Percentiles rank a stretch among this genome's conserved stretches.
phyloP scores from a whole-genome alignment of 2,888 invertebrate species.

The Agonopterix arenella region DNA sequence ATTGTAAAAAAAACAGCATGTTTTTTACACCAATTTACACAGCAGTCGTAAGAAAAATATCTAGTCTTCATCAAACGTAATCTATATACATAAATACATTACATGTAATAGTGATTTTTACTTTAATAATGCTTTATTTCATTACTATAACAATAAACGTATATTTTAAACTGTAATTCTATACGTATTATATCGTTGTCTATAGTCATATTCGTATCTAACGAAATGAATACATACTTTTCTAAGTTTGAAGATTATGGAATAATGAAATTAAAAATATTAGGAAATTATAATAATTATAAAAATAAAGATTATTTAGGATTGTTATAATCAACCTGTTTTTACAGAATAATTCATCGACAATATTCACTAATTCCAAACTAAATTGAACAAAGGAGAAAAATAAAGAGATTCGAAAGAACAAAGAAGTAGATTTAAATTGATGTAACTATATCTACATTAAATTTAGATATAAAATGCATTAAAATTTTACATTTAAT shows the following conservation, averaged over 20 bases:
- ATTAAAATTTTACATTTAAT: background rate
- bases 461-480: constrained; percentile 4
- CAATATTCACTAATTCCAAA: too few species aligned
- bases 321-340: too few species aligned
- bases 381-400: too few species aligned
- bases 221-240: background rate
- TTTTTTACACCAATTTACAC: constrained; percentile 59
- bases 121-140: background rate
- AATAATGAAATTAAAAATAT: too few species aligned
- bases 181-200: constrained; percentile 15
- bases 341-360: too few species aligned
- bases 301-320: too few species aligned
- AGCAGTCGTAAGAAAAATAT: constrained; percentile 61
- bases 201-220: constrained; percentile 2
- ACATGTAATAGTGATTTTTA: constrained; percentile 19
- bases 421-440: too few species aligned
- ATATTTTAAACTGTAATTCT: constrained; percentile 14
- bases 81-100: constrained; percentile 31
- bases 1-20: constrained; percentile 27
- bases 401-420: background rate
- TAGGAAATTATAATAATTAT: too few species aligned
- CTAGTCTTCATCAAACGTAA: constrained; percentile 28
- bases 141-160: background rate
- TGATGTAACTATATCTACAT: too few species aligned
- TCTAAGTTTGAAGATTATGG: too few species aligned